Evolutionary conservation across 2,888 invertebrate genomes (phyloP).

Genomic region (Crioceris asparagi): DNA sequence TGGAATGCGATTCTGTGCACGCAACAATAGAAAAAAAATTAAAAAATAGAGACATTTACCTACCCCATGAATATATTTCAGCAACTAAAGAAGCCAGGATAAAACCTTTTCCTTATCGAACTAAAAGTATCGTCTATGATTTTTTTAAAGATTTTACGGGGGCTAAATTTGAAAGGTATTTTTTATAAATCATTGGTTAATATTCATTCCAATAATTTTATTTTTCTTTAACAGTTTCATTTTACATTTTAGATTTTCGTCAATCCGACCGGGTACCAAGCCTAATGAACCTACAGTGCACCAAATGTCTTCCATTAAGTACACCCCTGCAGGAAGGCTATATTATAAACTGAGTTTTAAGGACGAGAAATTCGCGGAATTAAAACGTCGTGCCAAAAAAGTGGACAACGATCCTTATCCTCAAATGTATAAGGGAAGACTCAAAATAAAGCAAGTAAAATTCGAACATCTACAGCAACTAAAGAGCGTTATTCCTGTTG

Average conservation of each 20-base stretch:
- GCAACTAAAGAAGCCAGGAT: constrained; percentile 19
- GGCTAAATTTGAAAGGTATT: constrained; percentile 2
- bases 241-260: too few species aligned
- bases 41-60: constrained; percentile 21
- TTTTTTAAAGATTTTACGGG: constrained; percentile 16
- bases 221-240: too few species aligned
- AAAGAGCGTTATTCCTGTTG: constrained; percentile 1
- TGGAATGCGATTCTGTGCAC: constrained; percentile 31
- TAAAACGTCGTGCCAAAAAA: neutral
- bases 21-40: constrained; percentile 28
- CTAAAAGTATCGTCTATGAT: constrained; percentile 13
- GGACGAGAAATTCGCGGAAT: neutral
- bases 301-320: neutral
- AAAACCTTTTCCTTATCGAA: constrained; percentile 18
- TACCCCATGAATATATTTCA: constrained; percentile 22
- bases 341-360: constrained; percentile 2
- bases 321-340: neutral
- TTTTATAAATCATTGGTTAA: too few species aligned
- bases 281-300: neutral
- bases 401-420: neutral
- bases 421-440: neutral
- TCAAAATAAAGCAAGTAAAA: neutral
- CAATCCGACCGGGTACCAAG: constrained; percentile 3
- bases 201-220: too few species aligned
- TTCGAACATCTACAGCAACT: neutral